phyloP scores from a whole-genome alignment of 2,113 vertebrate genomes.

The Thalassoma bifasciatum region DNA sequence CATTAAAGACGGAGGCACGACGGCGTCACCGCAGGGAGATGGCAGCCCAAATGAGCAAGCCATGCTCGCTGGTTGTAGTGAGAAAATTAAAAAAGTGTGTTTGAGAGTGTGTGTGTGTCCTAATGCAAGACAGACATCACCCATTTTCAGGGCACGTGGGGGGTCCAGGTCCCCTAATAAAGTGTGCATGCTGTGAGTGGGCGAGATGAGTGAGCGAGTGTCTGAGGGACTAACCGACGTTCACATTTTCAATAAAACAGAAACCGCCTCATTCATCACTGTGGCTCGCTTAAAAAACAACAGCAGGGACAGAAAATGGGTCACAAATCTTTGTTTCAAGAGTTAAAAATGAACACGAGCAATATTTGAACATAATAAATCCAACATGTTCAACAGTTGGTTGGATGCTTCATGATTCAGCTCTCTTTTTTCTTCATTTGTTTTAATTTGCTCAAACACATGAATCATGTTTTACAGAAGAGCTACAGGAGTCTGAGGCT shows the following conservation, averaged over 20 bases:
- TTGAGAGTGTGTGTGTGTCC: slow-evolving; percentile 36
- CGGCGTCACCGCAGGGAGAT: slow-evolving; percentile 84
- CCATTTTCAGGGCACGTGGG: slow-evolving; percentile 74
- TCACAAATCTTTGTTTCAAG: slow-evolving; percentile 5
- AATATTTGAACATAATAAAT: slow-evolving; percentile 15
- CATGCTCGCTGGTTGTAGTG: slow-evolving; percentile 56
- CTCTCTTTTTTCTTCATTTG: slow-evolving; percentile 12
- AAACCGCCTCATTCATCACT: slow-evolving; percentile 52
- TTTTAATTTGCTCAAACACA: not conserved
- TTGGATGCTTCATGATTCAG: not conserved
- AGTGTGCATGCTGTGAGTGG: slow-evolving; percentile 48
- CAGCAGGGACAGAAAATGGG: slow-evolving; percentile 16
- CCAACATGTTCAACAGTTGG: slow-evolving; percentile 12
- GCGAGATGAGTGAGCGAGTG: slow-evolving; percentile 56
- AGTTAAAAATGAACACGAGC: not conserved
- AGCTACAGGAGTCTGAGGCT: not conserved
- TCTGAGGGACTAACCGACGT: slow-evolving; percentile 52
- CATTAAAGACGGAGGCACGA: slow-evolving; percentile 80
- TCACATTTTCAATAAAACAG: slow-evolving; percentile 50
- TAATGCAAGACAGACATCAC: slow-evolving; percentile 81
- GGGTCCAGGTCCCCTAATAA: slow-evolving; percentile 73
- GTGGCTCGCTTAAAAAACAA: not conserved
- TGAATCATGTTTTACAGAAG: not conserved
- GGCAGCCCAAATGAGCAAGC: slow-evolving; percentile 75
- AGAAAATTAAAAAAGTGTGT: slow-evolving; percentile 81